phyloP scores from a whole-genome alignment of 1,140 invertebrate genomes.

The Chironomus striatipennis region DNA sequence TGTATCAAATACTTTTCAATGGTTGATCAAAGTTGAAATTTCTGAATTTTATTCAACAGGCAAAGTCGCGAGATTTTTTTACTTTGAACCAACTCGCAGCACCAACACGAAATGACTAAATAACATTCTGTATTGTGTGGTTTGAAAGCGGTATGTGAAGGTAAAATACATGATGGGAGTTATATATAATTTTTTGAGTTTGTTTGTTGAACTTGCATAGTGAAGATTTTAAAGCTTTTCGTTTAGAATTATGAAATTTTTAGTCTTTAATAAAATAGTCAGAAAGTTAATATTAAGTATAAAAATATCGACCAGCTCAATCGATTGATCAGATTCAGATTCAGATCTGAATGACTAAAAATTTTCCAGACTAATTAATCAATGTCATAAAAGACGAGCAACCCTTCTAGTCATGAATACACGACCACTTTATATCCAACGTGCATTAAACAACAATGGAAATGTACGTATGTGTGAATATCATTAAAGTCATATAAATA shows the following conservation, averaged over 20 bases:
- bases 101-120: constrained; percentile 12
- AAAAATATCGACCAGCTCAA: no score
- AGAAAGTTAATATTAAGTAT: no score
- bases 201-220: background rate
- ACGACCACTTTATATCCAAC: no score
- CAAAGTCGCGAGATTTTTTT: background rate
- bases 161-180: background rate
- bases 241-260: background rate
- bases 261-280: no score
- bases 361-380: no score
- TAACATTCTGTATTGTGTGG: no score
- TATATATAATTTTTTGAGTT: background rate
- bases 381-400: no score
- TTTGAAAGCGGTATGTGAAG: no score
- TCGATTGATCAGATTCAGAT: no score
- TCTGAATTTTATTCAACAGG: background rate
- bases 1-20: background rate
- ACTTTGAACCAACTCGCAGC: background rate
- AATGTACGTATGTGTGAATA: background rate
- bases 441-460: background rate
- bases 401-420: no score
- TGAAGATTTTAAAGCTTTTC: background rate
- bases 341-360: no score
- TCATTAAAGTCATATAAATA: constrained; percentile 1
- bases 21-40: background rate